phyloP scores from a whole-genome alignment of 2,888 invertebrate species.

The Rhabditoides inermis region DNA sequence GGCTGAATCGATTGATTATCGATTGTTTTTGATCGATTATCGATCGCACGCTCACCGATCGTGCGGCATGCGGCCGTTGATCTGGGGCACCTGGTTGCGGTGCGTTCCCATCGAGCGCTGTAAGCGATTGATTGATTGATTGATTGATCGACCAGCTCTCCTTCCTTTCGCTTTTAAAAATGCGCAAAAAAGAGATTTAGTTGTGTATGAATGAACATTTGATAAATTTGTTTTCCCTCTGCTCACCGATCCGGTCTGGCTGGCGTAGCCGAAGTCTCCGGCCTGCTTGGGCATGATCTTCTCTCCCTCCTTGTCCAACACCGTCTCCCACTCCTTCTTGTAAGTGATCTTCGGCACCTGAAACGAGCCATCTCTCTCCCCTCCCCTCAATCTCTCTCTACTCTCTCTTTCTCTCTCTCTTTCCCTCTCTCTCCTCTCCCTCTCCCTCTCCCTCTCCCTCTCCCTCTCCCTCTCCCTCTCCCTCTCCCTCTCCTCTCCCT shows the following conservation, averaged over 20 bases:
- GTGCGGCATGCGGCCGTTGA: conserved; percentile 49
- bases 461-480: neutral
- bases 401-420: no score
- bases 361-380: neutral
- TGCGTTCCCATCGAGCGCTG: conserved; percentile 47
- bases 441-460: neutral
- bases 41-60: no score
- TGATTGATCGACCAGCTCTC: neutral
- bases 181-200: neutral
- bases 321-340: conserved; percentile 51
- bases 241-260: conserved; percentile 43
- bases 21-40: no score
- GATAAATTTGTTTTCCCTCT: no score
- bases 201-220: no score
- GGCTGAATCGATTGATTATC: no score
- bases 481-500: neutral
- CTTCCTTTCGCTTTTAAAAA: no score
- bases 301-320: conserved; percentile 51
- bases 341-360: conserved; percentile 42
- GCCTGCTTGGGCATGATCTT: conserved; percentile 50
- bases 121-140: neutral
- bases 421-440: no score
- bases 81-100: conserved; percentile 50
- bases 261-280: conserved; percentile 49
- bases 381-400: no score